phyloP scores from a whole-genome alignment of 2,888 invertebrate species.

The Muscina levida region DNA sequence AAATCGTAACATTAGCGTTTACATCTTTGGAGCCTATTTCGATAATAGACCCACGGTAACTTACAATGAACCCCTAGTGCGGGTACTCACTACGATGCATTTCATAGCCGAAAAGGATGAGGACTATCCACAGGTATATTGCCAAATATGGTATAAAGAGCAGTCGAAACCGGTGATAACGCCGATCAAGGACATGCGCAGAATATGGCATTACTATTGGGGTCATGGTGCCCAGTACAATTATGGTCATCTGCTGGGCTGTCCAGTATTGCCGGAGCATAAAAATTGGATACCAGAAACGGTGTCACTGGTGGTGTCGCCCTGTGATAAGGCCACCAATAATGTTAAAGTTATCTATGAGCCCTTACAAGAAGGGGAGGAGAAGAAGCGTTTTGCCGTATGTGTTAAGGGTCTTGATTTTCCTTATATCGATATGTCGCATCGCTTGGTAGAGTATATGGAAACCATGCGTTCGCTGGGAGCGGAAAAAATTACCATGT shows the following conservation, averaged over 20 bases:
- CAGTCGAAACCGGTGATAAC: slow-evolving; percentile 88
- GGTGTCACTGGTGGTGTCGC: slow-evolving; percentile 84
- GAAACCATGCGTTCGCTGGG: slow-evolving; percentile 92
- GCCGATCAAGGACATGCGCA: slow-evolving; percentile 91
- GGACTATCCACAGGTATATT: slow-evolving; percentile 82
- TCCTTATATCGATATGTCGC: slow-evolving; percentile 91
- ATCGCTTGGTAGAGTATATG: slow-evolving; percentile 94
- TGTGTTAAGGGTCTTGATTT: slow-evolving; percentile 96
- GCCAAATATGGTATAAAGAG: slow-evolving; percentile 92
- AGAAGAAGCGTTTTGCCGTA: slow-evolving; percentile 87
- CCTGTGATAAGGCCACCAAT: slow-evolving; percentile 90
- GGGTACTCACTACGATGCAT: slow-evolving; percentile 92
- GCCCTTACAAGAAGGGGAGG: slow-evolving; percentile 66
- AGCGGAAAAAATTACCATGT: slow-evolving; percentile 93
- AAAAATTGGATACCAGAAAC: slow-evolving; percentile 75
- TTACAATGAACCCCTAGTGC: slow-evolving; percentile 87
- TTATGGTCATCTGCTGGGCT: slow-evolving; percentile 92
- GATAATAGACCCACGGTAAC: slow-evolving; percentile 87
- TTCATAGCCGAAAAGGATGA: slow-evolving; percentile 88
- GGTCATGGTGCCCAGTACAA: slow-evolving; percentile 91
- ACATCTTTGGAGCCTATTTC: slow-evolving; percentile 92
- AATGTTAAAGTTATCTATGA: slow-evolving; percentile 90
- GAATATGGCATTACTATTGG: slow-evolving; percentile 95
- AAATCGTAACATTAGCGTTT: slow-evolving; percentile 89
- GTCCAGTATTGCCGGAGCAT: slow-evolving; percentile 88